Base-by-base conservation (phyloP, 1,140 invertebrate genomes). In the Drosophila persimilis region DNA sequence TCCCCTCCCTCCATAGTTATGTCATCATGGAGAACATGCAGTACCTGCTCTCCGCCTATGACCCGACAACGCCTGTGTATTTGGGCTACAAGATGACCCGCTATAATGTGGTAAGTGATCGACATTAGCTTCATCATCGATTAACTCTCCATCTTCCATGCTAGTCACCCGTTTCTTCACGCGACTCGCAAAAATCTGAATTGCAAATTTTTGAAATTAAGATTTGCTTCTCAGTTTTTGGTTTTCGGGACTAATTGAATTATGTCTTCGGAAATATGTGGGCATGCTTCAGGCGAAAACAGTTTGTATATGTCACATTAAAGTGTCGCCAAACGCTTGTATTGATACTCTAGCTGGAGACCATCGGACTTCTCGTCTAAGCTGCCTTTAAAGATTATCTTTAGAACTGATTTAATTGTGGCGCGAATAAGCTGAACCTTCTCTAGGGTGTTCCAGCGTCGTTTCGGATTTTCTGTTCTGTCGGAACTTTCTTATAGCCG, bases 21-120 rank as follows among this genome's bases (percentile, higher is more conserved):
- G 95, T 97, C 31, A 93, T 98, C 46, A 94, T 98, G n/a, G 97
- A 98, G 92, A 98, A 98, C 92, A 92, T 98, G 13, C 93, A 97
- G 35, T 97, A 97, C 80, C 95, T 99, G 95, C 91, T 99, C 13
- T 93, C 94, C 13, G 92, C 94, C 1, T 94, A 97, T 77, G 94
- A 94, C 85, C 90, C 95, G 13, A 92, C 92, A 4, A 94, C 95
- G 17, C 95, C 97, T 0, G 92, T 98, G 3, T 98, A 98, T 88
- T 98, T 98, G 88, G 97, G 97, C 0, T 97, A 96, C 80, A 93
- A 95, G 39, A 96, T 96, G 77, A 54, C 55, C 6, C 81, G 80
- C 17, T 86, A 85, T 20, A 86, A 86, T 67, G 81, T 80, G 81
- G 81, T 53, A 65, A 74, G 41, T 73, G 41, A 71, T 58, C 56